These are phyloP conservation scores for Gasterosteus nipponicus DNA, from an alignment of 2,113 vertebrate genomes.

Conservation along the genomic window DNA sequence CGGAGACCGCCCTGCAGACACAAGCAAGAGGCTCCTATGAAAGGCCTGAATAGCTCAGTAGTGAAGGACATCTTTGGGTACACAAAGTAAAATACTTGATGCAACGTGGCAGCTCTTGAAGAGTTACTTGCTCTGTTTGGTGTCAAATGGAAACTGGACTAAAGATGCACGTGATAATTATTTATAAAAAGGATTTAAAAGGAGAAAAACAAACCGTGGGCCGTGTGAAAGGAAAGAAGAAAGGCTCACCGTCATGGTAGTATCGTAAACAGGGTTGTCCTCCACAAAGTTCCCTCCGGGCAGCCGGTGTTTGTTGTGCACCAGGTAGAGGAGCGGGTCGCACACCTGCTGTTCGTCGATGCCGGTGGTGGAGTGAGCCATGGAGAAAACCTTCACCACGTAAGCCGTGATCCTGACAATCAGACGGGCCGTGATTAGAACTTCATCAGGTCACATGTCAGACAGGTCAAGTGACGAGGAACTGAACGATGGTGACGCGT, in stretches of 20 bases:
- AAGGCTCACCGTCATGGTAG: conserved; percentile 77
- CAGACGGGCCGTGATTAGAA: neutral
- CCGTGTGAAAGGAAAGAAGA: neutral
- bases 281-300: conserved; percentile 81
- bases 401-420: conserved; percentile 89
- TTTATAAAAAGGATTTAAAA: neutral
- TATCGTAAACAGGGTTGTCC: conserved; percentile 81
- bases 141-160: neutral
- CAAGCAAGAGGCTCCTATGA: neutral
- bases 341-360: conserved; percentile 83
- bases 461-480: neutral
- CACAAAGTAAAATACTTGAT: neutral
- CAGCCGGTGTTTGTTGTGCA: conserved; percentile 80
- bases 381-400: conserved; percentile 91
- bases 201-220: too few species aligned
- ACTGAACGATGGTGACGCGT: too few species aligned
- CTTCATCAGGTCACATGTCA: neutral
- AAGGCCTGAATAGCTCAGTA: neutral
- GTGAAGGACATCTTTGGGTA: neutral
- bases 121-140: too few species aligned
- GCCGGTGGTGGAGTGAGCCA: conserved; percentile 78
- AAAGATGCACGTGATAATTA: neutral
- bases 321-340: conserved; percentile 87
- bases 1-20: conserved; percentile 84
- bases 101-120: too few species aligned